phyloP scores from a whole-genome alignment of 2,888 invertebrate genomes.

The Athalia circularis region DNA sequence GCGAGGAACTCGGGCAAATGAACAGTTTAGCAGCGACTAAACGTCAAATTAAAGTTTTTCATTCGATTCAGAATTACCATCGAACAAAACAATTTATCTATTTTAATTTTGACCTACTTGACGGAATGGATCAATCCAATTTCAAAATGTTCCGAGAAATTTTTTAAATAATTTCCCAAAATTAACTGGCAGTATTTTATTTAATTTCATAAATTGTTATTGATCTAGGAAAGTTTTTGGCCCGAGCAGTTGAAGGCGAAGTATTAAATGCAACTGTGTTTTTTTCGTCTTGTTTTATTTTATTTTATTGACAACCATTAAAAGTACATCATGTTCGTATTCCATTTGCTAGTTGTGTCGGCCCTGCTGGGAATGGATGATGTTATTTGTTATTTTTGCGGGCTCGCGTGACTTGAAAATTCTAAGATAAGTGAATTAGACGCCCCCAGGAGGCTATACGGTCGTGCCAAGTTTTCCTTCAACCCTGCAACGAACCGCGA shows the following conservation, averaged over 20 bases:
- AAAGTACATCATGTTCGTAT: not conserved
- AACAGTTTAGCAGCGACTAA: not conserved
- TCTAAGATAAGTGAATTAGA: conserved; percentile 29
- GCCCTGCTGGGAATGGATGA: not conserved
- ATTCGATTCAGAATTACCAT: not conserved
- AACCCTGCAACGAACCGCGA: not conserved
- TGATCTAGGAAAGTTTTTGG: too few relatives aligned
- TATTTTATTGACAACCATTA: not conserved
- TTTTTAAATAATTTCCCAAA: too few relatives aligned
- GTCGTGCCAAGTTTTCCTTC: conserved; percentile 17
- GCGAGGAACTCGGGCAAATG: not conserved
- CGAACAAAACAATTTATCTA: not conserved
- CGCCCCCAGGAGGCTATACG: not conserved
- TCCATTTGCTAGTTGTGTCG: not conserved
- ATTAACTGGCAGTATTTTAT: too few relatives aligned
- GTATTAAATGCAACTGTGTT: too few relatives aligned
- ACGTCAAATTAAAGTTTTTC: not conserved
- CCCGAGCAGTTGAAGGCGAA: too few relatives aligned
- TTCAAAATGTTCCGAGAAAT: too few relatives aligned
- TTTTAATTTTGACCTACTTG: not conserved
- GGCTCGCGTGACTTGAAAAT: conserved; percentile 35
- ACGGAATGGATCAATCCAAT: too few relatives aligned
- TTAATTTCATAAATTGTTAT: too few relatives aligned
- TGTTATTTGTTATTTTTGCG: conserved; percentile 11
- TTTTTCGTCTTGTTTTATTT: not conserved